Percentiles rank a stretch among this genome's conserved stretches.
These are phyloP conservation scores for Clarias laeviceps DNA, from an alignment of 2,797 vertebrate species.

Conservation along the genomic window DNA sequence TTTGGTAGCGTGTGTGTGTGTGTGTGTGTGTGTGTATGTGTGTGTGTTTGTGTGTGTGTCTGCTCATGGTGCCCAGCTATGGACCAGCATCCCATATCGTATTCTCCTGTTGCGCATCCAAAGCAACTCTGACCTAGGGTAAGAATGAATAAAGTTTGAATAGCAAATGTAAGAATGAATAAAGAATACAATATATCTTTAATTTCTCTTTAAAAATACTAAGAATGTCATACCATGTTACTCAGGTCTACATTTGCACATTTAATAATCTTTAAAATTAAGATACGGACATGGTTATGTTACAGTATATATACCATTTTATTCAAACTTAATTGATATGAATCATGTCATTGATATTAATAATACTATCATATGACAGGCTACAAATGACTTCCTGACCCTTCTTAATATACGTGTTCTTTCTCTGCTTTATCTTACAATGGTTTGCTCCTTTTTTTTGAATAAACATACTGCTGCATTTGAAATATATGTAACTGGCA, in stretches of 20 bases:
- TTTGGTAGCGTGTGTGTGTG: no score
- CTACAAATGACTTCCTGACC: background rate
- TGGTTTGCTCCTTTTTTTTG: no score
- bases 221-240: background rate
- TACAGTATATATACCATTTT: background rate
- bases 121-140: background rate
- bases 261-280: background rate
- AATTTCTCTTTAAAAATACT: background rate
- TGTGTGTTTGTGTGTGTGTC: background rate
- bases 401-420: background rate
- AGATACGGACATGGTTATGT: background rate
- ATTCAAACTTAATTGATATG: background rate
- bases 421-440: background rate
- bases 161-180: background rate
- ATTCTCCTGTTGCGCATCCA: background rate
- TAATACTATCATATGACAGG: background rate
- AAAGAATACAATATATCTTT: background rate
- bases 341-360: background rate
- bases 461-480: background rate
- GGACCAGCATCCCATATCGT: background rate
- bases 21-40: background rate
- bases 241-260: background rate
- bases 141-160: background rate
- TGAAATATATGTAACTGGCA: background rate
- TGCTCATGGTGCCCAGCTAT: background rate